Evolutionary conservation across 2,113 vertebrate genomes (phyloP).

Genomic region (Echinops telfairi): DNA sequence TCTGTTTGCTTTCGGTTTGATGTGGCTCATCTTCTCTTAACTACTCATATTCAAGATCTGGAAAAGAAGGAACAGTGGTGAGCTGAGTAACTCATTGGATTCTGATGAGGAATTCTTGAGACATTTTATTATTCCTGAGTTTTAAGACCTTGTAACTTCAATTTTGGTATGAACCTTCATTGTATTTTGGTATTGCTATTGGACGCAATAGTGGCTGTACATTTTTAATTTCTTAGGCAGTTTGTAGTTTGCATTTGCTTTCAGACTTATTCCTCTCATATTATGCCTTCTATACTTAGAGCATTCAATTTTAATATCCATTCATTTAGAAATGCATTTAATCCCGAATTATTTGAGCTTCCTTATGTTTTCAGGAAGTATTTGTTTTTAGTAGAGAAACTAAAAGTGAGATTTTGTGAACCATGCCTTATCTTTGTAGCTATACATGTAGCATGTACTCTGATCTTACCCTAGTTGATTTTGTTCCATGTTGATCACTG

Average conservation of each 20-base stretch:
- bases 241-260: not conserved
- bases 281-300: not conserved
- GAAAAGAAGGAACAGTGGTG: conserved; percentile 71
- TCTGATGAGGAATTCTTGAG: conserved; percentile 71
- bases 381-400: not conserved
- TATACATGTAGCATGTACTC: not conserved
- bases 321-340: conserved; percentile 41
- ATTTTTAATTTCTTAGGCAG: conserved; percentile 33
- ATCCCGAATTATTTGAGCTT: not conserved
- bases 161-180: conserved; percentile 62
- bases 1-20: conserved; percentile 63
- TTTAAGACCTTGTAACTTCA: conserved; percentile 38
- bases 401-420: not conserved
- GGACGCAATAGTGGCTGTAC: not conserved
- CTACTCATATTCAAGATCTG: conserved; percentile 68
- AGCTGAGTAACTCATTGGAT: conserved; percentile 69
- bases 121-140: conserved; percentile 47
- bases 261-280: not conserved
- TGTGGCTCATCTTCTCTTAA: conserved; percentile 66
- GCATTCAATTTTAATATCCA: conserved; percentile 1
- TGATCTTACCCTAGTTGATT: conserved; percentile 6
- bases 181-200: not conserved
- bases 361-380: conserved; percentile 2
- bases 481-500: not conserved
- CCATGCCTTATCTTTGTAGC: conserved; percentile 46